Conservation (phyloP, 2,797 vertebrate species). For the Sparus aurata region DNA sequence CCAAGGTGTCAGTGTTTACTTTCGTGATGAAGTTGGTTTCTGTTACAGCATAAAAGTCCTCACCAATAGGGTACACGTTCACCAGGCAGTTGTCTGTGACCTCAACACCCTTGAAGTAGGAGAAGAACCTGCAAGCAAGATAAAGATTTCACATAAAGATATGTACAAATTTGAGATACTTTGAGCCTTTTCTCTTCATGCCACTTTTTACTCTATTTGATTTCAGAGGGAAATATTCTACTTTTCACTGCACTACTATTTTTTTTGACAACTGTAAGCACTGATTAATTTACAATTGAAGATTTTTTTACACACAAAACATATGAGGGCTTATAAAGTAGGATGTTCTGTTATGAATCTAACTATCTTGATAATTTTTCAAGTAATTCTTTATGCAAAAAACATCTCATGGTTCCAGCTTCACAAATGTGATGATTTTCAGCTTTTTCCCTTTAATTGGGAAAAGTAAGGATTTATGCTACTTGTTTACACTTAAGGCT, state of each 20-base stretch:
- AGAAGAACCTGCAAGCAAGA: conserved; percentile 91
- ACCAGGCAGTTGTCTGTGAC: conserved; percentile 98
- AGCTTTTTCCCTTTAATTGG: background rate
- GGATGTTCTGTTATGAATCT: background rate
- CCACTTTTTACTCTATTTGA: background rate
- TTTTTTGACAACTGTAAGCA: background rate
- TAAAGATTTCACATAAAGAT: no score
- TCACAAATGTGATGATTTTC: background rate
- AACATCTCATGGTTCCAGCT: background rate
- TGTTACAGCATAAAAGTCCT: conserved; percentile 97
- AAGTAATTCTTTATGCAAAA: no score
- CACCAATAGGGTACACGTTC: conserved; percentile 95
- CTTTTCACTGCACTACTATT: background rate
- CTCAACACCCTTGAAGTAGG: conserved; percentile 97
- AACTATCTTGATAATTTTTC: no score
- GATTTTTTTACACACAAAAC: background rate
- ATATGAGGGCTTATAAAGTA: background rate
- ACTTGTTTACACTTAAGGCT: background rate
- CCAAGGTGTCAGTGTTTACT: conserved; percentile 92
- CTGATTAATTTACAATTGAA: background rate
- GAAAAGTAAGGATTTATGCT: background rate
- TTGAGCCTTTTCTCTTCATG: background rate
- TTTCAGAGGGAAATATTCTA: background rate
- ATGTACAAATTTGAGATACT: no score
- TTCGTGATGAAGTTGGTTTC: conserved; percentile 98